Evolutionary conservation across 2,797 vertebrate genomes (phyloP), one percentile per base, ranked within the genome.

Genomic region (Enoplosus armatus): DNA sequence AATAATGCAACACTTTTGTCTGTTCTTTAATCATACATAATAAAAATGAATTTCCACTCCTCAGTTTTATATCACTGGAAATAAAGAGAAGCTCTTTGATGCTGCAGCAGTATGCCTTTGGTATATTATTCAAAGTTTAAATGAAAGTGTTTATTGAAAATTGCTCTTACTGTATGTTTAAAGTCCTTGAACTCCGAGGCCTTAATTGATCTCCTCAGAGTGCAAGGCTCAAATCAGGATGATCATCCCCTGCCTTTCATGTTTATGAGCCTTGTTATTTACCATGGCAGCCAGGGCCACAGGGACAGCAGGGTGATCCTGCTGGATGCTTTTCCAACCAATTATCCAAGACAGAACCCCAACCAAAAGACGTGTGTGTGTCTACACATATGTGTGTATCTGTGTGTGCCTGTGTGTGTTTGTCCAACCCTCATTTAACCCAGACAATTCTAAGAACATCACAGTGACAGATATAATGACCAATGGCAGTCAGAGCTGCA

Each of bases 181-280:
- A 88, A 86, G 83, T 84, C 72, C 71, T 83, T 75, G 48, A 80
- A 83, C 63, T 72, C 39, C 12, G 6, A 11, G 64, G 60, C 64
- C 58, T 79, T 87, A 84, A 91, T 87, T 85, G 82, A 87, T 85
- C 75, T 80, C 70, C 84, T 85, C 77, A 82, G 80, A 86, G 89
- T 82, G 69, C 70, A 76, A 72, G 82, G 74, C 84, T 90, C 48
- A 86, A 84, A 90, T 92, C 80, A 84, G 82, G 70, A 79, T 70
- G 80, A 92, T 92, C 86, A 90, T 91, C 82, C 69, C 47, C 51
- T 79, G 84, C 71, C 86, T 91, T 90, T 89, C 82, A 93, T 87
- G 90, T 93, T 92, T 80, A 92, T 84, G 83, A 89, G 84, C 60
- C 85, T 88, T 8, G 67, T 92, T 88, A 93, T 92, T 90, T 88